Base-by-base conservation (phyloP, 2,113 vertebrate genomes). In the Platycercus adscitus region DNA sequence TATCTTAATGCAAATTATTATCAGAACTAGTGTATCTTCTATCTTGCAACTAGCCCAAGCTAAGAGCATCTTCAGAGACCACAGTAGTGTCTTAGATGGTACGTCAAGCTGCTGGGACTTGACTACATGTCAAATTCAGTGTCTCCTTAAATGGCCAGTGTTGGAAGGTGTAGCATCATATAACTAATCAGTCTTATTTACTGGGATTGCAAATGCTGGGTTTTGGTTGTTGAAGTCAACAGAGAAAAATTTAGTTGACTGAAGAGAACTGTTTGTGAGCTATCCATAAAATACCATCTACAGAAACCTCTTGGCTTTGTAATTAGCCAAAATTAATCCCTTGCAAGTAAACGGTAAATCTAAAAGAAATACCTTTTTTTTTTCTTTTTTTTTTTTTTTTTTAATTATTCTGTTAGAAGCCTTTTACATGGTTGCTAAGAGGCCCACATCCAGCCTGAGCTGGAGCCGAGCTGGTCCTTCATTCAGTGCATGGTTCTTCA, bases 401-500 rank as follows among this genome's bases (percentile, higher is more conserved):
- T 39, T 23, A 58, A 35, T 20, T 12, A 1, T 24, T 83, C 35
- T n/a, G 1, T 66, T 37, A n/a, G 16, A 58, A 14, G 2, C 10
- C 4, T 47, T 29, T 63, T 73, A 2, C 5, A 11, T 13, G 18
- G 2, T 11, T 76, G 19, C 56, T 72, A 52, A 25, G 63, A 64
- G 13, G 16, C 71, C 28, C 73, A 26, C 7, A 50, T 31, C 52
- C 76, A 88, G 13, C 29, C 52, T 10, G 18, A 77, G 63, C 29
- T 65, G 66, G 52, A 33, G 2, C 44, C 35, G 44, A 75, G 29
- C 46, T 60, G 68, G 3, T 58, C 56, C n/a, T 80, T 44, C 53
- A 13, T 19, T 37, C 64, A 37, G 1, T 0, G 2, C 11, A 0
- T 4, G 21, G 17, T 15, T 43, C 20, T 79, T 58, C 31, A 4